A percentile compares a stretch with the other conserved stretches of the same genome.
These are phyloP conservation scores for Drosophila putrida DNA, from an alignment of 2,888 invertebrate species.

Conservation along the genomic window DNA sequence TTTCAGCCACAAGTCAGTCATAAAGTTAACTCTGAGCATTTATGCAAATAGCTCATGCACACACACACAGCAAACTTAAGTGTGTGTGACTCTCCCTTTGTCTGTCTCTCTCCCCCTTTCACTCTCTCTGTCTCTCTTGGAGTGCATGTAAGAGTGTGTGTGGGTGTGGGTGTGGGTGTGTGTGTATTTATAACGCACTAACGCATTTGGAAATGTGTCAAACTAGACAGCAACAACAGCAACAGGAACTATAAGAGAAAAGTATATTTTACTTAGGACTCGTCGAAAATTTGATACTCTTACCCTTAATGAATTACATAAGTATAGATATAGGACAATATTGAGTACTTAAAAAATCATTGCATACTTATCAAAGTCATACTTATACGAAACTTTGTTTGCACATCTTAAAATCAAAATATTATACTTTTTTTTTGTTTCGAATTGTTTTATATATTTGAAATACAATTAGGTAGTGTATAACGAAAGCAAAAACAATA, in stretches of 20 bases:
- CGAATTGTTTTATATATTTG: no score
- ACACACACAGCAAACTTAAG: constrained; percentile 13
- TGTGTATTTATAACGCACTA: constrained; percentile 24
- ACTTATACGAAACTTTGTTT: no score
- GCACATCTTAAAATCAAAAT: no score
- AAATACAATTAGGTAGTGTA: neutral
- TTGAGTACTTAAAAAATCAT: no score
- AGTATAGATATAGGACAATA: no score
- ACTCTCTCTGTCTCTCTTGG: neutral
- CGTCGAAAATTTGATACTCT: neutral
- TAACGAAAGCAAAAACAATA: constrained; percentile 1
- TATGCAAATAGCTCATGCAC: constrained; percentile 58
- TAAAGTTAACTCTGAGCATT: constrained; percentile 64
- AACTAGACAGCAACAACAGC: constrained; percentile 29
- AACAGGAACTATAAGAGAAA: constrained; percentile 8
- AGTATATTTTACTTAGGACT: no score
- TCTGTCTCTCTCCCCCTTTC: neutral
- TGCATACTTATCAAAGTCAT: no score
- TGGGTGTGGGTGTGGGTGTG: constrained; percentile 4
- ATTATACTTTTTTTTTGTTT: no score
- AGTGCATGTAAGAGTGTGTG: neutral
- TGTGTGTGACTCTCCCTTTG: constrained; percentile 3
- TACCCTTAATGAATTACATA: neutral
- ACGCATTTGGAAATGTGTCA: constrained; percentile 44
- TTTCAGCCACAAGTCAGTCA: constrained; percentile 63